Evolutionary conservation across 2,888 invertebrate species (phyloP).

Genomic region (Parelbella ahira): DNA sequence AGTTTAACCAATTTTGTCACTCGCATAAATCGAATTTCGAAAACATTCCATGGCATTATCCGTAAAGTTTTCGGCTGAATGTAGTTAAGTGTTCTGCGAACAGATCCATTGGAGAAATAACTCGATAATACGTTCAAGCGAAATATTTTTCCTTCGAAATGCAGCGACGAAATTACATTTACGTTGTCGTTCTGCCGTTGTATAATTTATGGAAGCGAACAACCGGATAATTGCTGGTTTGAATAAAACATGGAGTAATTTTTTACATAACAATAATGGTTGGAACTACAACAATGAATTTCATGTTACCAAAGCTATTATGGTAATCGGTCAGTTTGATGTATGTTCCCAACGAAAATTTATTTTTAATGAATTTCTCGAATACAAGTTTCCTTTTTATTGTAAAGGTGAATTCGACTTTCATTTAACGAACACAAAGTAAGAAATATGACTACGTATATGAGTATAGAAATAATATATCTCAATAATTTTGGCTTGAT

Average conservation of each 20-base stretch:
- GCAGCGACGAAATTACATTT: constrained; percentile 26
- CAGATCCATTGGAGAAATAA: constrained; percentile 21
- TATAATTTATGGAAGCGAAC: constrained; percentile 30
- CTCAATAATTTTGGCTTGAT: too few relatives aligned
- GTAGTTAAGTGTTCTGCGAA: constrained; percentile 1
- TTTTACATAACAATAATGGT: constrained; percentile 26
- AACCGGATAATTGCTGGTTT: constrained; percentile 28
- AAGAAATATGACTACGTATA: too few relatives aligned
- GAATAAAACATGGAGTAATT: constrained; percentile 30
- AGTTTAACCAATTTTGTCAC: constrained; percentile 4
- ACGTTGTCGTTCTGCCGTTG: constrained; percentile 25
- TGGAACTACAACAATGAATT: constrained; percentile 22
- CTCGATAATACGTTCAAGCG: constrained; percentile 27
- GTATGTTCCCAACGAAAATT: constrained; percentile 19
- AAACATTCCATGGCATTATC: constrained; percentile 15
- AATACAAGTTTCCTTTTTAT: not conserved
- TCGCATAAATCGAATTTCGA: constrained; percentile 2
- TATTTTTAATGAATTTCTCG: constrained; percentile 22
- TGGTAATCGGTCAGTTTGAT: constrained; percentile 25
- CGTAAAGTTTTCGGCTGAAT: constrained; percentile 12
- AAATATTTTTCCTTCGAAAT: constrained; percentile 29
- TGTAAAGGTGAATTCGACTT: too few relatives aligned
- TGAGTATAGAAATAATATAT: too few relatives aligned
- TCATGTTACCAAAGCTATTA: constrained; percentile 25
- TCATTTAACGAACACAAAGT: too few relatives aligned